These are phyloP conservation scores for Mesocricetus auratus DNA, from an alignment of 2,113 vertebrate species.

Conservation along the genomic window DNA sequence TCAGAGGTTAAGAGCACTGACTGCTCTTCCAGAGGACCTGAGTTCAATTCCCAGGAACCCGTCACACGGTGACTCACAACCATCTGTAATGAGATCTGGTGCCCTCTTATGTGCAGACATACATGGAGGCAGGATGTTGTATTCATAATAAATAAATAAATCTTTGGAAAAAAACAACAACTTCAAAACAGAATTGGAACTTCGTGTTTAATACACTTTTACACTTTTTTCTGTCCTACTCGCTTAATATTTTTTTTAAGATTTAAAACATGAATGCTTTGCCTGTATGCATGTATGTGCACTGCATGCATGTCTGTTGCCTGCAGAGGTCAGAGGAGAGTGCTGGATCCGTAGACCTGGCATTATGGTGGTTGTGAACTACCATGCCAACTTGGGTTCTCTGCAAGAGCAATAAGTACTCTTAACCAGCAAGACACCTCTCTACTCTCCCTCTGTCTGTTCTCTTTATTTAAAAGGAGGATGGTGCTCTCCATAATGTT, in stretches of 20 bases:
- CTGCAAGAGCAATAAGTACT: background rate
- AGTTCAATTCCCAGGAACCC: no score
- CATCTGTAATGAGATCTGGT: no score
- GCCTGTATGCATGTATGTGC: background rate
- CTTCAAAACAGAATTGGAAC: background rate
- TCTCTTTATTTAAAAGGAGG: constrained; percentile 45
- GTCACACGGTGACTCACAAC: no score
- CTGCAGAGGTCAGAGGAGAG: background rate
- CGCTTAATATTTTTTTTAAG: background rate
- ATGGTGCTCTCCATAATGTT: background rate
- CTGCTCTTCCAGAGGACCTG: no score
- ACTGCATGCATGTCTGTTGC: background rate
- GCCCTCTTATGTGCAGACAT: no score
- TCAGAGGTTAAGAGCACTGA: no score
- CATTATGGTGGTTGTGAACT: background rate
- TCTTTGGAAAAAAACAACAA: no score
- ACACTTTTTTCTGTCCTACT: background rate
- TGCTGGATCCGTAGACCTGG: background rate
- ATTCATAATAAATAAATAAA: no score
- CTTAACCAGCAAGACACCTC: background rate
- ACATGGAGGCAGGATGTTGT: no score
- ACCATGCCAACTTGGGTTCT: background rate
- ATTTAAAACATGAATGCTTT: background rate
- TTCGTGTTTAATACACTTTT: background rate
- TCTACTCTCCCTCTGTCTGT: background rate